These are phyloP conservation scores for Euleptes europaea DNA, from an alignment of 2,113 vertebrate species.

Conservation along the genomic window DNA sequence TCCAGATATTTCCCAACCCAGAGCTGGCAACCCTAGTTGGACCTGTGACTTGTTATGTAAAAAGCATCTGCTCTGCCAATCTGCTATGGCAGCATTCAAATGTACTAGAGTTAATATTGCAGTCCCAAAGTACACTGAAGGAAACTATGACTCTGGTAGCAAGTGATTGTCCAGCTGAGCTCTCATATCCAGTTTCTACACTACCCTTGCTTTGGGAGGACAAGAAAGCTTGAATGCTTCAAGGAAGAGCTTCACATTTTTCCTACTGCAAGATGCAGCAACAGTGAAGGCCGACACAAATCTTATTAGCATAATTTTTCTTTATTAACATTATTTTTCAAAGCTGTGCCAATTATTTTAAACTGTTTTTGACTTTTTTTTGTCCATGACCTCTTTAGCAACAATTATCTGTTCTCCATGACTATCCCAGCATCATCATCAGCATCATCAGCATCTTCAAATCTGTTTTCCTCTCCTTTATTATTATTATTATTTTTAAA, in stretches of 20 bases:
- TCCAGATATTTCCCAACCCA: too few relatives aligned
- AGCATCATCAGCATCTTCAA: constrained; percentile 62
- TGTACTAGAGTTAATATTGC: background rate
- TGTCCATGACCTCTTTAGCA: constrained; percentile 65
- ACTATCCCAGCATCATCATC: constrained; percentile 70
- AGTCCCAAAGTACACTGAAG: too few relatives aligned
- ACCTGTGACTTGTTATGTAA: background rate
- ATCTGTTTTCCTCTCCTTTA: background rate
- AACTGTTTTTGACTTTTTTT: constrained; percentile 18
- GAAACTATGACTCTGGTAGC: background rate
- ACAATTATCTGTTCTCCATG: constrained; percentile 64
- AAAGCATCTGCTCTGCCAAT: background rate
- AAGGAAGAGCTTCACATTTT: background rate
- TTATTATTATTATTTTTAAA: constrained; percentile 57
- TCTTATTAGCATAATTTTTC: constrained; percentile 37
- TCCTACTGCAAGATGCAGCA: background rate
- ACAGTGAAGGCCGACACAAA: constrained; percentile 11
- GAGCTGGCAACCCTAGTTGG: too few relatives aligned
- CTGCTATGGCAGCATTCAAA: background rate
- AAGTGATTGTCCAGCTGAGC: too few relatives aligned
- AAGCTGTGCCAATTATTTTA: constrained; percentile 65
- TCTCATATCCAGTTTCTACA: background rate
- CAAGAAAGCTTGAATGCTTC: background rate
- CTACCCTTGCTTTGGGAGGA: background rate
- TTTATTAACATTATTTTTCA: constrained; percentile 75